Percentiles rank a stretch among this genome's conserved stretches.
phyloP scores from a whole-genome alignment of 1,140 invertebrate genomes.

The Sitophilus oryzae region DNA sequence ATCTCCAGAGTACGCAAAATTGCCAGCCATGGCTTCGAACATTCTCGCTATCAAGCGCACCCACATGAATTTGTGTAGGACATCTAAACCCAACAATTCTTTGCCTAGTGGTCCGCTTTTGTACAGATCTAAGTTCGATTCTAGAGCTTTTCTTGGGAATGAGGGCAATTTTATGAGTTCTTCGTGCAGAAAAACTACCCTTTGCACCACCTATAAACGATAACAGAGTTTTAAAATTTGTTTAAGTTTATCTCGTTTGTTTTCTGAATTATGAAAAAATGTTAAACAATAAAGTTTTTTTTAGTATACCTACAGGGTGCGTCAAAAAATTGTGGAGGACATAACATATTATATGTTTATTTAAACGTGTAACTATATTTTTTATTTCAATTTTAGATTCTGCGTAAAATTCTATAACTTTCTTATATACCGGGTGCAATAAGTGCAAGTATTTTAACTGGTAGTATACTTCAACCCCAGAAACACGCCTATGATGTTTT shows the following conservation, averaged over 20 bases:
- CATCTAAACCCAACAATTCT: conserved; percentile 88
- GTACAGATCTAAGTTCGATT: conserved; percentile 92
- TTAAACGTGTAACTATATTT: too few species aligned
- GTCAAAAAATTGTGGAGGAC: too few species aligned
- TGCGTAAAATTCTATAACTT: too few species aligned
- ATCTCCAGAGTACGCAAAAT: conserved; percentile 96
- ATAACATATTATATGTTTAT: too few species aligned
- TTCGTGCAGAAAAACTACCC: conserved; percentile 97
- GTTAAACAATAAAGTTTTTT: neutral
- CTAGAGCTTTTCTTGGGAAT: conserved; percentile 95
- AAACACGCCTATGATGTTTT: too few species aligned
- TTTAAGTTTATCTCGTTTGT: neutral
- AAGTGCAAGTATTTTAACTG: too few species aligned
- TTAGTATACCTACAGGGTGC: too few species aligned
- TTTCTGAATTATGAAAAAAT: too few species aligned
- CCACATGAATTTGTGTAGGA: conserved; percentile 98
- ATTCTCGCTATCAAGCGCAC: conserved; percentile 91
- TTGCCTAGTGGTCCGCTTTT: conserved; percentile 85
- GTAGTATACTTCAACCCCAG: too few species aligned
- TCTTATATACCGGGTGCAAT: too few species aligned
- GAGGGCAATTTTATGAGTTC: conserved; percentile 97
- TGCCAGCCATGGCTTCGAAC: conserved; percentile 98
- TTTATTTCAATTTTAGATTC: too few species aligned
- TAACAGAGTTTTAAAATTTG: neutral
- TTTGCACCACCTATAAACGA: conserved; percentile 74